Base-by-base conservation (phyloP, 2,888 invertebrate genomes). In the Chamaedrilus cognettii region DNA sequence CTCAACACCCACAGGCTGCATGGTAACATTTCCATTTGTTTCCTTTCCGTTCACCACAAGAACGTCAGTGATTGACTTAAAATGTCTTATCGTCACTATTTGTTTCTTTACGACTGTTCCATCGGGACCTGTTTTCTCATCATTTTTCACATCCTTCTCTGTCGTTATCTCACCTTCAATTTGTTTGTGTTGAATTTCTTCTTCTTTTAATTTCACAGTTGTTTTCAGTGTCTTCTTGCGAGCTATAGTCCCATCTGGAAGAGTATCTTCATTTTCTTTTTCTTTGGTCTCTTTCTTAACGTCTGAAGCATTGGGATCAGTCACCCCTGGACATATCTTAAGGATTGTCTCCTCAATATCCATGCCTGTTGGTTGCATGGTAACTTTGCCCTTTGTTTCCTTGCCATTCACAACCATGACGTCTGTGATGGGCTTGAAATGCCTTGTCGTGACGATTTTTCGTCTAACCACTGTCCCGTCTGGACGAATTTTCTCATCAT, bases 21-120 rank as follows among this genome's bases (percentile, higher is more conserved):
- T 52, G 7, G 31, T 49, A 28, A 32, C 59, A 15, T 33, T 50
- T 56, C 52, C 33, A 7, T 15, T 26, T n/a, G 58, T 64, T 33
- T 60, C 64, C 7, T 60, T 55, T 5, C 56, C 64, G 23, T 68
- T 56, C 19, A 59, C 50, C 0, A 60, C 35, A 15, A 56, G 35
- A 2, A 28, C 60, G n/a, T 68, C 64, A 3, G 60, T 64, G 5
- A 68, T 52, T 4, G 59, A 60, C 33, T 52, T 64, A 19, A 60
- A 30, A 34, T 42, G 65, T 5, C 35, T 64, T 11, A 60, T 68
- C 11, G 60, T 64, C 42, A 52, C 23, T 19, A 52, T 52, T 23
- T 52, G 11, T 26, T 52, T 52, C 55, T 52, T 52, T 7, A 26
- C 55, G 15, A 52, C 7, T 7, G 55, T 52, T 23, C 55, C 55